phyloP scores from a whole-genome alignment of 2,888 invertebrate species.

The Chaitophorus viminalis region DNA sequence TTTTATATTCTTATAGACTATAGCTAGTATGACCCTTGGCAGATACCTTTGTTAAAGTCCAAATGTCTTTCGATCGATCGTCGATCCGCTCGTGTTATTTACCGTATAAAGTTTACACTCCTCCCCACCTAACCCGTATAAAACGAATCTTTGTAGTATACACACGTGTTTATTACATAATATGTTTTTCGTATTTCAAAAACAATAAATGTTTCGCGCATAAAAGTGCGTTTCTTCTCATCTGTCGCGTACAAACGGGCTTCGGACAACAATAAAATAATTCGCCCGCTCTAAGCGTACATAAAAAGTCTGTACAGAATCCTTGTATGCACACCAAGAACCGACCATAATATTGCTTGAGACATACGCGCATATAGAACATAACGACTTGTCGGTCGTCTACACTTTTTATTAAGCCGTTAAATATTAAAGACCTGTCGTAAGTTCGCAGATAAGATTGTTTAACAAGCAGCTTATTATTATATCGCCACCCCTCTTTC shows the following conservation, averaged over 20 bases:
- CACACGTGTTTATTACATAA: background rate
- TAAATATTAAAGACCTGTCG: slow-evolving; percentile 11
- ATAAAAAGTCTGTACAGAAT: background rate
- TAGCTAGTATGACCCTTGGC: no score
- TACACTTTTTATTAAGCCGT: slow-evolving; percentile 8
- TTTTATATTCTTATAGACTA: no score
- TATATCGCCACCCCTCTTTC: background rate
- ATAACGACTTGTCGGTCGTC: background rate
- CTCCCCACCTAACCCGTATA: background rate
- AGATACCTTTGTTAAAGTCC: no score
- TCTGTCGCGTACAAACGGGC: no score
- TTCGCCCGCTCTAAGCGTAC: background rate
- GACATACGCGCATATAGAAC: no score
- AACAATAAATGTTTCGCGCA: background rate
- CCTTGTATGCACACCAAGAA: background rate
- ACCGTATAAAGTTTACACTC: background rate
- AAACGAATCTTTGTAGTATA: background rate
- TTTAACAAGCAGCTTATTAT: slow-evolving; percentile 1
- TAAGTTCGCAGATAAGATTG: background rate
- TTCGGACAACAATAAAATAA: background rate
- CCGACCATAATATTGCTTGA: no score
- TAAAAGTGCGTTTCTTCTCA: background rate
- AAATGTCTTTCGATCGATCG: no score
- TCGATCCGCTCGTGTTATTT: no score
- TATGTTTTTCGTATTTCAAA: slow-evolving; percentile 19